Base-by-base conservation (phyloP, 2,797 vertebrate species). In the Chrysocyon brachyurus region DNA sequence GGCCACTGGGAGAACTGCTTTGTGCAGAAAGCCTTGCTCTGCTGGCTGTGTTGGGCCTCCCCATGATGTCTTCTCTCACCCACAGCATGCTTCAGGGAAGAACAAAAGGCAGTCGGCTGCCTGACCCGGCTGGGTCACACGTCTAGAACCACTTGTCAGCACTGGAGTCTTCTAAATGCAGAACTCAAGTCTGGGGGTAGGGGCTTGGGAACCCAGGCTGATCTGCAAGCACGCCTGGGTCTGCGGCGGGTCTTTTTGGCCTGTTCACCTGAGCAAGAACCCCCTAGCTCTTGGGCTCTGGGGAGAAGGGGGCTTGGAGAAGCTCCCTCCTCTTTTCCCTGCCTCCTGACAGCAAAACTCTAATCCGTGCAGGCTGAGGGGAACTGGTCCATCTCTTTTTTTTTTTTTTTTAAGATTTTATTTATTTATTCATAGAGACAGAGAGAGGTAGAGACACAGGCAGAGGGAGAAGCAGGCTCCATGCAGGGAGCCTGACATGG, bases 341-440 rank as follows among this genome's bases (percentile, higher is more conserved):
- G 70, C 54, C 24, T 70, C 59, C 70, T 8, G 19, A 91, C 59
- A 72, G 26, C 21, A 31, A 46, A 70, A 8, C 36, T 68, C 40
- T n/a, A 31, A 31, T 15, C 26, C 10, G 12, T 0, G 0, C 9
- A 57, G 33, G 54, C 24, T 3, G 0, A 1, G 3, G 26, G 12
- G 40, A 87, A 26, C 54, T 15, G 0, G 49, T 17, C 40, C 0
- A 0, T 77, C 49, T 93, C 78, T 54, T 84, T 36, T 61, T 4
- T 36, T 36, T 36, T 36, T 36, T 36, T 36, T 36, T 36, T 36
- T 36, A 36, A 36, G 36, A 36, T 36, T 36, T 36, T 36, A 36
- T 36, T 36, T 36, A 36, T 36, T 36, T 36, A 36, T 36, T 36
- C 36, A 36, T 36, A 36, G 36, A 36, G 36, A 36, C 36, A 36